Base-by-base conservation (phyloP, 2,888 invertebrate genomes). In the Trachelus iudaicus region DNA sequence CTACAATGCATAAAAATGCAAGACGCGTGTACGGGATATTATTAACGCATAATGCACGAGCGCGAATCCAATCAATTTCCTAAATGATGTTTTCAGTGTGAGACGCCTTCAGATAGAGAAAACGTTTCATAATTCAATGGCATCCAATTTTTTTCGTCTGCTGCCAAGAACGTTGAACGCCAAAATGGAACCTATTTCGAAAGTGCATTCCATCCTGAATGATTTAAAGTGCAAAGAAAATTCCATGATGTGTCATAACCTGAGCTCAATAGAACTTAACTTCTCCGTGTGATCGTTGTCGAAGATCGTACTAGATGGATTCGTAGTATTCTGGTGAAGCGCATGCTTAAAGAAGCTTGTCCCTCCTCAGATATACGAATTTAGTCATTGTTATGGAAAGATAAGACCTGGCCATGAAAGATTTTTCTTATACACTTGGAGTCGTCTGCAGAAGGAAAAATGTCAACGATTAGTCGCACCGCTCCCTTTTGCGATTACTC, bases 271-370 rank as follows among this genome's bases (percentile, higher is more conserved):
- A 75, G 30, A 76, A 79, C 79, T 79, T 79, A 79, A 79, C 79
- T 79, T 79, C 79, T 79, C 56, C 23, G 56, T 56, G 56, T 56
- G 56, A 56, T 23, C 74, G 76, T 79, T 11, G 75, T 73, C 33
- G 79, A 34, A 34, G 79, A 73, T 33, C 79, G 74, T 76, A 79
- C 75, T 77, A 79, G 68, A 68, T 79, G 79, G 31, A 79, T 79
- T 75, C 79, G 69, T 56, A 79, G 69, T 77, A 79, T 79, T 71
- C 79, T 76, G 30, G 79, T 77, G 69, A 79, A 76, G 30, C 79
- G 76, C 79, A 79, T 79, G 56, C 56, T 56, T 56, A 56, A 56
- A 35, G 31, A 69, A 30, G 34, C n/a, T 37, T 33, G 73, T 33
- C 37, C 35, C 74, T 74, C 74, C 56, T 35, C 34, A 73, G 74